Evolutionary conservation across 1,140 invertebrate genomes (phyloP).

Genomic region (Babylonia areolata): DNA sequence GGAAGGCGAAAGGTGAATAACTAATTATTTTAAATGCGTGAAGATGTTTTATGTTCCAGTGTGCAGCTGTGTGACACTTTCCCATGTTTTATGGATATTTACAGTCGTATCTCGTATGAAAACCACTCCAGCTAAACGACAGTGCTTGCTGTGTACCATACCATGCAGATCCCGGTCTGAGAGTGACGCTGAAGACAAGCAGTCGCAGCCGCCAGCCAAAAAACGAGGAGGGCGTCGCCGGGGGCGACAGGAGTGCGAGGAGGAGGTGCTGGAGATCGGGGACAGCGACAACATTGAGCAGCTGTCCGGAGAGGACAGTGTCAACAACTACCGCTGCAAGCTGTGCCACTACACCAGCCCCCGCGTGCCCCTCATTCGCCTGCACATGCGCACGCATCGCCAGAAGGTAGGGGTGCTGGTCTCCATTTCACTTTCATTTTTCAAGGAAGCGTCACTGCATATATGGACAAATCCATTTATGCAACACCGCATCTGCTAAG

Average conservation of each 20-base stretch:
- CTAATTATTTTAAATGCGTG: no score
- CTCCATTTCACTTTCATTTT: no score
- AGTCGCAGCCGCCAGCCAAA: conserved; percentile 36
- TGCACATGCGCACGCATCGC: conserved; percentile 73
- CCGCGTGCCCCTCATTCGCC: conserved; percentile 59
- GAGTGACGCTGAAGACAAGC: conserved; percentile 54
- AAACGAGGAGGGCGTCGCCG: conserved; percentile 49
- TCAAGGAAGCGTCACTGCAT: no score
- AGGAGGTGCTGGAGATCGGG: conserved; percentile 52
- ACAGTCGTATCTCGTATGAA: no score
- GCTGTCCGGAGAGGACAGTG: conserved; percentile 56
- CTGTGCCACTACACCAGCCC: conserved; percentile 72
- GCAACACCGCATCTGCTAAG: no score
- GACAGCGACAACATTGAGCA: conserved; percentile 69
- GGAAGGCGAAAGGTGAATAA: no score
- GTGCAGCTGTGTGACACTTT: no score
- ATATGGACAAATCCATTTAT: no score
- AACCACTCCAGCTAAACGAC: no score
- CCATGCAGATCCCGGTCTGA: conserved; percentile 63
- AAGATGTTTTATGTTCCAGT: no score
- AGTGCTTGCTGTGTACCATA: no score
- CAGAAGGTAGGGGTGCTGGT: conserved; percentile 30
- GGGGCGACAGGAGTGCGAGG: conserved; percentile 50
- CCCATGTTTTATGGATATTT: no score
- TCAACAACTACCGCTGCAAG: conserved; percentile 66